These are phyloP conservation scores for Neogobius melanostomus DNA, from an alignment of 2,113 vertebrate genomes.

Conservation along the genomic window DNA sequence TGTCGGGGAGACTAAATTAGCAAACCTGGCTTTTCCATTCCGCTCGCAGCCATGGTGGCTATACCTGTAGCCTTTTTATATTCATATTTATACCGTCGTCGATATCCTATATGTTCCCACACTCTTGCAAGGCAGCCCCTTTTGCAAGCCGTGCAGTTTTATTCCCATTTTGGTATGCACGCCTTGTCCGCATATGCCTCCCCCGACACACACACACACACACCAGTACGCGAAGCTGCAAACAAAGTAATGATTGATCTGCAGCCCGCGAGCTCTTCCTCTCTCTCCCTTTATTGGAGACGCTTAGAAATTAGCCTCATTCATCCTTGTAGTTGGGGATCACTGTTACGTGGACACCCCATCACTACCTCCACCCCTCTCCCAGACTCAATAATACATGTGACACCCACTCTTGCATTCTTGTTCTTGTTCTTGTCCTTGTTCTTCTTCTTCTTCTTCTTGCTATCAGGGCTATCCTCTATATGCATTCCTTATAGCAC, in stretches of 20 bases:
- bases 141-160: conserved; percentile 2
- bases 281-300: conserved; percentile 32
- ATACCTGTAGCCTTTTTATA: conserved; percentile 4
- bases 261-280: conserved; percentile 30
- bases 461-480: conserved; percentile 22
- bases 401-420: conserved; percentile 54
- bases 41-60: neutral
- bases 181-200: conserved; percentile 9
- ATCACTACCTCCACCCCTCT: conserved; percentile 16
- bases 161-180: conserved; percentile 2
- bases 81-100: neutral
- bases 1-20: neutral
- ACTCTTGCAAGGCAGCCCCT: neutral
- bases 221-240: neutral
- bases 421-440: conserved; percentile 5
- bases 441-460: conserved; percentile 1
- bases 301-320: conserved; percentile 59
- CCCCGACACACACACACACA: neutral
- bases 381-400: conserved; percentile 57
- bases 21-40: conserved; percentile 7
- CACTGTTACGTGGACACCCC: conserved; percentile 24
- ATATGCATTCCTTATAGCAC: conserved; percentile 10
- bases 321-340: conserved; percentile 57
- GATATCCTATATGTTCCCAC: neutral
- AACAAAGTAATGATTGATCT: conserved; percentile 47